phyloP scores from a whole-genome alignment of 2,797 vertebrate genomes.

The Oceanodroma leucorhoa region DNA sequence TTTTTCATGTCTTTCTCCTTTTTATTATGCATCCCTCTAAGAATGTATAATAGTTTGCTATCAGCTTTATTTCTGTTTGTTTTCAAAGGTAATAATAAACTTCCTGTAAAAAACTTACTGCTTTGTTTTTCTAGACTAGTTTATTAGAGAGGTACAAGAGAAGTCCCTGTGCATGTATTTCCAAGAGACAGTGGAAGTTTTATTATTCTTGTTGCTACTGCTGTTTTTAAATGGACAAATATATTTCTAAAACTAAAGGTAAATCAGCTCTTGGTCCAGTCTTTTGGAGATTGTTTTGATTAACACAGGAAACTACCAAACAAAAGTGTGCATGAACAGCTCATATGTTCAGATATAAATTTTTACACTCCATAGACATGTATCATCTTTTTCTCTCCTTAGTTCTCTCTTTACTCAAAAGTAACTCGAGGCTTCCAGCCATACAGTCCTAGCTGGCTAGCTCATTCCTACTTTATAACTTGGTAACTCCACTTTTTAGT shows the following conservation, averaged over 20 bases:
- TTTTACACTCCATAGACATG: background rate
- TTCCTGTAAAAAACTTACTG: background rate
- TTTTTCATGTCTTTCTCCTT: background rate
- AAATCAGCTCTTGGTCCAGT: background rate
- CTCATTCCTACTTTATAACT: background rate
- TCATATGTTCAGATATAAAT: background rate
- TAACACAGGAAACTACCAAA: background rate
- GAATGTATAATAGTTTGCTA: background rate
- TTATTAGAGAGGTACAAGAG: background rate
- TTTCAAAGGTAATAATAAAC: background rate
- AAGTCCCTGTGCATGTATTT: background rate
- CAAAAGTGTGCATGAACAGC: background rate
- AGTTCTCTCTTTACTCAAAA: background rate
- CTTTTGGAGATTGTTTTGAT: background rate
- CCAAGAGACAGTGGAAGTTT: background rate
- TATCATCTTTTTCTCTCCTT: background rate
- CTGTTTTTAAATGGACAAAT: background rate
- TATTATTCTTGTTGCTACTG: background rate
- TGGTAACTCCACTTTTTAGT: background rate
- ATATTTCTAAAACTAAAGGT: background rate
- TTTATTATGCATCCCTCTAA: background rate
- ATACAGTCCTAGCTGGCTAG: background rate
- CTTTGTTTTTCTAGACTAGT: background rate
- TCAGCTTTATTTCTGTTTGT: background rate
- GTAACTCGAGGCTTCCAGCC: fast-evolving